Conservation (phyloP, 64 coral and sea anemone species). For the Astreopora myriophthalma region DNA sequence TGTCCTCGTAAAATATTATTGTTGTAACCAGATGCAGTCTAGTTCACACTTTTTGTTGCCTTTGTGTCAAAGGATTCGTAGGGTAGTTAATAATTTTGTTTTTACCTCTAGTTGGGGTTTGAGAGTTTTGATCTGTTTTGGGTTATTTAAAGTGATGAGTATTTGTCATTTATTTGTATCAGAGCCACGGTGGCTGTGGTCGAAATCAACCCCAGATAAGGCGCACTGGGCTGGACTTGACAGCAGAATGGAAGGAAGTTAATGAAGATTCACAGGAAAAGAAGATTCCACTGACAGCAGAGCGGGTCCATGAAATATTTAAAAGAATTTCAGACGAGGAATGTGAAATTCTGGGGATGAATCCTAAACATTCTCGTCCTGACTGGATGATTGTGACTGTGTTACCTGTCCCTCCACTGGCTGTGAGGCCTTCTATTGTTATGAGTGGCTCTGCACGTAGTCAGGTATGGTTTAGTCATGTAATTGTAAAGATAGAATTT, state of each 20-base stretch:
- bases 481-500: background rate
- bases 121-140: too few species aligned
- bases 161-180: background rate
- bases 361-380: slow-evolving; percentile 82
- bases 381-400: slow-evolving; percentile 99
- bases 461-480: slow-evolving; percentile 70
- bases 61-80: too few species aligned
- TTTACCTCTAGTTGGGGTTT: too few species aligned
- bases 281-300: slow-evolving; percentile 96
- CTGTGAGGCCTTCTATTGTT: slow-evolving; percentile 98
- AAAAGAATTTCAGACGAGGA: slow-evolving; percentile 98
- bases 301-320: slow-evolving; percentile 96
- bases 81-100: too few species aligned
- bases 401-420: slow-evolving; percentile 90
- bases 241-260: slow-evolving; percentile 98
- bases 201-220: slow-evolving; percentile 95
- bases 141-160: background rate
- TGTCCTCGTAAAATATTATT: background rate
- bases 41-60: too few species aligned
- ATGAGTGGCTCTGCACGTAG: slow-evolving; percentile 95
- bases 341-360: slow-evolving; percentile 93
- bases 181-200: slow-evolving; percentile 98
- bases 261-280: slow-evolving; percentile 99
- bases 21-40: too few species aligned
- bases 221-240: slow-evolving; percentile 86